A percentile compares a stretch with the other conserved stretches of the same genome.
Evolutionary conservation across 2,113 vertebrate genomes (phyloP).

Genomic region (Carassius auratus): DNA sequence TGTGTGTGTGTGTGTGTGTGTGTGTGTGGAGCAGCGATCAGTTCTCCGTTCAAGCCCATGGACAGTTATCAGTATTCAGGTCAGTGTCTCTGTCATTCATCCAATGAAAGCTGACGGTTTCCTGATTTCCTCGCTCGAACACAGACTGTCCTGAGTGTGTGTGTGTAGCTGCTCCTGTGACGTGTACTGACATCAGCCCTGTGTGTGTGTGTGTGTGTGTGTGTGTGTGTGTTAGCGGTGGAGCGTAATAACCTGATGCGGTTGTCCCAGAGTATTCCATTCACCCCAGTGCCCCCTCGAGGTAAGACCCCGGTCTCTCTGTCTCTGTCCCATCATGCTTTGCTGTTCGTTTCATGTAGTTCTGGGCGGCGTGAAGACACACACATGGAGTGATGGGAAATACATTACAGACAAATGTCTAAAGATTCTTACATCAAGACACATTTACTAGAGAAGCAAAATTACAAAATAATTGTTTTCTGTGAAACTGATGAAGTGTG

Average conservation of each 20-base stretch:
- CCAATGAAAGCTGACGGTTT: neutral
- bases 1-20: constrained; percentile 37
- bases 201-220: constrained; percentile 44
- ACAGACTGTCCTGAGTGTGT: neutral
- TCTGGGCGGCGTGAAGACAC: neutral
- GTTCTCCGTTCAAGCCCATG: constrained; percentile 97
- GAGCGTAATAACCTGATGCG: constrained; percentile 99
- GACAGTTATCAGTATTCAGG: constrained; percentile 98
- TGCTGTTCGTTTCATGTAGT: neutral
- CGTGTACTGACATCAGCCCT: constrained; percentile 32
- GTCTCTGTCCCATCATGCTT: constrained; percentile 19
- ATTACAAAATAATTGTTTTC: no score
- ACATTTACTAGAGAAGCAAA: no score
- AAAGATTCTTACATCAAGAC: no score
- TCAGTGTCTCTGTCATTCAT: constrained; percentile 57
- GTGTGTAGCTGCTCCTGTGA: neutral
- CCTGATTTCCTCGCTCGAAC: neutral
- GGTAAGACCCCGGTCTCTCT: constrained; percentile 75
- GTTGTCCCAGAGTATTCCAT: constrained; percentile 96
- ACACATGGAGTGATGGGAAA: no score
- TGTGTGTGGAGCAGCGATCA: constrained; percentile 81
- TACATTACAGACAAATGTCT: no score
- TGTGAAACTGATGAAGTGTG: no score
- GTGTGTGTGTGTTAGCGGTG: constrained; percentile 81
- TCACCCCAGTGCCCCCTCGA: constrained; percentile 96